Conservation (phyloP, 1,140 invertebrate genomes). For the Schlechtendalia chinensis region DNA sequence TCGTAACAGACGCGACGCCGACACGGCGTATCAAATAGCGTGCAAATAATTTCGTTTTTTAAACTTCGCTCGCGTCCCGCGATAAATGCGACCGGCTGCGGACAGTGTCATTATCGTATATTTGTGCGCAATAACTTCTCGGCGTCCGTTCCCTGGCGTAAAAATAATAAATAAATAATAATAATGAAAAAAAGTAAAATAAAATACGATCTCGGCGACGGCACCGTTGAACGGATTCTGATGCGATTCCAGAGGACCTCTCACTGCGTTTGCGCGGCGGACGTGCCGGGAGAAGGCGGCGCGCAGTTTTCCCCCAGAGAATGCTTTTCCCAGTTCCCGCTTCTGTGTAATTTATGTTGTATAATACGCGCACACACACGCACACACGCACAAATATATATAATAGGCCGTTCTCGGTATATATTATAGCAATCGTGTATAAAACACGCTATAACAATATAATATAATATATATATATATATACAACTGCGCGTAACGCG, state of each 20-base stretch:
- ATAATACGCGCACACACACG: background rate
- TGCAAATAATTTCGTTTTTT: no score
- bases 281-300: background rate
- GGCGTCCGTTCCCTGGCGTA: conserved; percentile 22
- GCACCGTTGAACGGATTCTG: conserved; percentile 39
- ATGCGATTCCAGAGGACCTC: conserved; percentile 22
- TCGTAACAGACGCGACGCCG: background rate
- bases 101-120: background rate
- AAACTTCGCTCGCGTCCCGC: no score
- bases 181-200: background rate
- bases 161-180: no score
- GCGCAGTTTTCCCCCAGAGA: background rate
- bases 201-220: conserved; percentile 24
- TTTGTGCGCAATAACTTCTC: conserved; percentile 16
- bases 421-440: no score
- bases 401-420: no score
- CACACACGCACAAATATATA: no score
- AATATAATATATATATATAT: no score
- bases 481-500: no score
- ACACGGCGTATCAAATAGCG: no score
- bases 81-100: background rate
- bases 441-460: no score
- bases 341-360: conserved; percentile 29
- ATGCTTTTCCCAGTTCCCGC: conserved; percentile 4
- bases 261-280: background rate